Base-by-base conservation (phyloP, 37 sponge, comb jelly and placozoan species). In the Halisarca cf. caerulea region DNA sequence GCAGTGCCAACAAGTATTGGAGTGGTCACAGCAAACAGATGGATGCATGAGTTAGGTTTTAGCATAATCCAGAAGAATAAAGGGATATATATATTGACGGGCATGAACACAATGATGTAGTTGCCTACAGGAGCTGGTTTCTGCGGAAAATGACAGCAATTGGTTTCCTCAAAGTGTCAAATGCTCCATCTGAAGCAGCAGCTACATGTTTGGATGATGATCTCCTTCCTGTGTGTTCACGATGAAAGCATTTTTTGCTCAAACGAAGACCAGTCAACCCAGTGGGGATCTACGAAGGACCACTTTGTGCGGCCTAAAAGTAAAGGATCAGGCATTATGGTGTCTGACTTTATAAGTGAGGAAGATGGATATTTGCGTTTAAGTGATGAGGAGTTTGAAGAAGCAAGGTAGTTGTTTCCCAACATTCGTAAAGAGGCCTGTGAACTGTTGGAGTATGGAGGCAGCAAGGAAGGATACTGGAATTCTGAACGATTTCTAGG, bases 21-120 rank as follows among this genome's bases (percentile, higher is more conserved):
- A 6, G 9, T 47, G 9, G 11, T 11, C 11, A 91, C 91, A 1
- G 47, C 81, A 4, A 71, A 81, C 2, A 85, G 64, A 58, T 89
- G 90, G 90, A 23, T 85, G 75, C 83, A 86, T 80, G 68, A 74
- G 2, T 60, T 91, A 30, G 88, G 92, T 0, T 91, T 91, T 80
- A 40, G 69, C 42, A 84, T 91, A 18, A 20, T 86, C 2, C n/a
- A 5, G 3, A 9, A 30, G 0, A 81, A 80, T 20, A 87, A 91
- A 47, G 88, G 88, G n/a, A n/a, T 2, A 66, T 62, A 0, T 88
- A 47, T 87, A 69, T 91, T 21, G 92, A 88, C 84, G 92, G 89
- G 0, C 92, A 87, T 78, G 91, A 89, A 21, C 3, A 78, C 2
- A 40, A 71, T 2, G 90, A 89, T 89, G 90, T 89, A 27, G 85